Base-by-base conservation (phyloP, 2,888 invertebrate species). In the Allolobophora icterica region DNA sequence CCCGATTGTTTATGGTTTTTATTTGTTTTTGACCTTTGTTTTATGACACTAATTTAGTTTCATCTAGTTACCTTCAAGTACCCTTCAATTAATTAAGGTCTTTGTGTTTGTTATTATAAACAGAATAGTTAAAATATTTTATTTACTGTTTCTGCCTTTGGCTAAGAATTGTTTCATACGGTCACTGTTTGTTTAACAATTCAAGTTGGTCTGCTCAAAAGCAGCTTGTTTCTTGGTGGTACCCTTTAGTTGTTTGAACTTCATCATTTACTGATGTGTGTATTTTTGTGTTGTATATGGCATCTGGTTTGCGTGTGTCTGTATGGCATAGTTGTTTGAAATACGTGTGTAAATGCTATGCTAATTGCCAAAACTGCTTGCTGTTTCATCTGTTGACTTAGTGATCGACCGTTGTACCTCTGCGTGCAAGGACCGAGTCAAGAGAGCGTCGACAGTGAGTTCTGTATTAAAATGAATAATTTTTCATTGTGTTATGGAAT, bases 351-450 rank as follows among this genome's bases (percentile, higher is more conserved):
- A n/a, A 71, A 71, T 71, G 8, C 30, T 8, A 1, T 71, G 71
- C 52, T 71, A 58, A 17, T 24, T 71, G 71, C 71, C n/a, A n/a
- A 3, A 71, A 71, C n/a, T 30, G n/a, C 71, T 71, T 8, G 2
- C 35, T 15, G 87, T 35, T 84, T 87, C 84, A n/a, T 91, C 34
- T 92, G 89, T 92, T 92, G 91, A 89, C 93, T 38, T 92, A 95
- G 95, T 52, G 96, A 96, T 93, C 95, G 96, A 90, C 96, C 96
- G 91, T 94, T 96, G 84, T 96, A 96, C 93, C 95, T 96, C 91
- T 96, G 96, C 93, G 96, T 96, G 92, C 96, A 96, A 94, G 96
- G 96, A 58, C 96, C 96, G 91, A 94, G 95, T 40, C 96, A 96
- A 93, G 96, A 96, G 91, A 96, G 96, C 94, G 95, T 96, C 30